These are phyloP conservation scores for Alaudala cheleensis DNA, from an alignment of 2,113 vertebrate genomes.

Conservation along the genomic window DNA sequence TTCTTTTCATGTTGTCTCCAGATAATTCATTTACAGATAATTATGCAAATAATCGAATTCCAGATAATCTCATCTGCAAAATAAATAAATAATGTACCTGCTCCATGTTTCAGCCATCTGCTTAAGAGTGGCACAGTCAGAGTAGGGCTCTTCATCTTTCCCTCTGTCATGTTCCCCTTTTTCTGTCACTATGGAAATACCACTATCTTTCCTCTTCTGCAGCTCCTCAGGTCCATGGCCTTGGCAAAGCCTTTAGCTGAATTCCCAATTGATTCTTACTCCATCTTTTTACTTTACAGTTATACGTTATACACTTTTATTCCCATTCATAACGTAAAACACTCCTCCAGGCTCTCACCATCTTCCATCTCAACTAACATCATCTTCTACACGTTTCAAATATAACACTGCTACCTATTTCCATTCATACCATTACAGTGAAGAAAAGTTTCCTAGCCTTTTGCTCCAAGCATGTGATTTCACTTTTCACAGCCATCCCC, in stretches of 20 bases:
- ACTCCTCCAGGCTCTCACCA: slow-evolving; percentile 36
- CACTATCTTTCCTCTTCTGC: background rate
- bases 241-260: background rate
- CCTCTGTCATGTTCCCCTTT: background rate
- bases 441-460: slow-evolving; percentile 47
- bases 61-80: slow-evolving; percentile 36
- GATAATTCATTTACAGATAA: slow-evolving; percentile 51
- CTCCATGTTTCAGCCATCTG: background rate
- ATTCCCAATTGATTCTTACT: background rate
- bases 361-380: background rate
- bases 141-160: background rate
- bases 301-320: background rate
- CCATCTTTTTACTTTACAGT: background rate
- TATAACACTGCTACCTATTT: slow-evolving; percentile 28
- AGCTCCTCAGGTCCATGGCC: background rate
- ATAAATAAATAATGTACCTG: slow-evolving; percentile 33
- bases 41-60: slow-evolving; percentile 42
- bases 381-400: background rate
- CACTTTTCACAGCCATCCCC: slow-evolving; percentile 46
- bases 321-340: background rate
- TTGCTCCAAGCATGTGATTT: slow-evolving; percentile 47
- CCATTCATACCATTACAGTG: slow-evolving; percentile 32
- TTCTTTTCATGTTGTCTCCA: slow-evolving; percentile 48
- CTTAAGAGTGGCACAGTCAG: background rate
- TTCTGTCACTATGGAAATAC: background rate